Evolutionary conservation across 2,888 invertebrate species (phyloP), one percentile per base, ranked within the genome.

Genomic region (Pyrgus malvae): DNA sequence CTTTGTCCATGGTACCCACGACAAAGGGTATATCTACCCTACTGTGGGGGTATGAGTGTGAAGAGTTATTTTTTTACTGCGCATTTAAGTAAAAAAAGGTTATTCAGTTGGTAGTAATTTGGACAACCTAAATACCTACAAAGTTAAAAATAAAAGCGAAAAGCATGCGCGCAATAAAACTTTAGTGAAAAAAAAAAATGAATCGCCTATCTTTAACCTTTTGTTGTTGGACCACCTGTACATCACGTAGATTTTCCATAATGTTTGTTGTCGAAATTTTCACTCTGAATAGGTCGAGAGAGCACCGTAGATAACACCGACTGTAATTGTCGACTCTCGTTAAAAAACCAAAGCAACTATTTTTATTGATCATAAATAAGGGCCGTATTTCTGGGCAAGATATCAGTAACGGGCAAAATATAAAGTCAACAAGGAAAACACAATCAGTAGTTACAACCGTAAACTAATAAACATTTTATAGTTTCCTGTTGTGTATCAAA

Each of bases 261-360:
- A 85, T 83, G 83, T 86, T 85, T 83, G 83, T 81, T 82, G 83
- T 83, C 82, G 80, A 84, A 86, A 85, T 38, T 86, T 85, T 83
- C 82, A 80, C 83, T 74, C 64, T 83, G 81, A 81, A 79, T 67
- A 66, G 76, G 71, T 69, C 74, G 76, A 78, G 68, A 16, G 35
- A 35, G 9, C 16, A 1, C 5, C 16, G 35, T 16, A 75, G 79
- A 51, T 51, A 25, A 42, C 31, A 48, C 21, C 23, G 25, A 35
- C 17, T 42, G 23, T 27, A 9, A 8, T 31, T 11, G 19, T 49
- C 31, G 19, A 17, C 23, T 31, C 41, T 21, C 21, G 40, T 49
- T 49, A 31, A 50, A 33, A 49, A 40, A 9, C 16, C 38, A 40
- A 49, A 49, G n/a, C 49, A 33, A 33, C 41, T 50, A 50, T 12